Conservation (phyloP, 2,888 invertebrate genomes). For the Eupeodes luniger region DNA sequence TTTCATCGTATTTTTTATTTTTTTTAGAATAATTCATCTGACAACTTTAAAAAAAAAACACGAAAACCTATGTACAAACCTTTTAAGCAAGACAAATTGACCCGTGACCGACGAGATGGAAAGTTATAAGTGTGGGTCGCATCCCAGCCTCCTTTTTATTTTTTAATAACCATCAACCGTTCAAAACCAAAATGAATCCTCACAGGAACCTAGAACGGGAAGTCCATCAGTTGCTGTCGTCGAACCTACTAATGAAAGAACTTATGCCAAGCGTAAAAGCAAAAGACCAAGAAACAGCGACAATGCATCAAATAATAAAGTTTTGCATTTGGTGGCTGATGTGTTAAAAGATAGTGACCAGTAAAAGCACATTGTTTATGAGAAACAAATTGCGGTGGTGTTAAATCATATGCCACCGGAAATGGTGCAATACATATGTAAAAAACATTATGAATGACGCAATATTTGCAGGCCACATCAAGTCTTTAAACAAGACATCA, state of each 20-base stretch:
- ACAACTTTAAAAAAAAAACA: too few species aligned
- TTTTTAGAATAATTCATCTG: too few species aligned
- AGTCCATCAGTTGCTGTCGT: too few species aligned
- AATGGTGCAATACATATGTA: slow-evolving; percentile 5
- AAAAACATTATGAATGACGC: slow-evolving; percentile 5
- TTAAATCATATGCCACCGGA: slow-evolving; percentile 5
- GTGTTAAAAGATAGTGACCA: neutral
- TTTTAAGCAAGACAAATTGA: too few species aligned
- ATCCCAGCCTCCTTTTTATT: too few species aligned
- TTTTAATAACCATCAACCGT: neutral
- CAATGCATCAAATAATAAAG: neutral
- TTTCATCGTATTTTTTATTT: too few species aligned
- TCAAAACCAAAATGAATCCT: slow-evolving; percentile 5
- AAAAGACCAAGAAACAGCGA: too few species aligned
- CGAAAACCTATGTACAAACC: too few species aligned
- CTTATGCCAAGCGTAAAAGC: too few species aligned
- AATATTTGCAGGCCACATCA: neutral
- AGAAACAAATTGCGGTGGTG: neutral
- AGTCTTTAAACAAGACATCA: neutral
- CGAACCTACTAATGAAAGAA: too few species aligned
- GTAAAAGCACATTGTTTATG: neutral
- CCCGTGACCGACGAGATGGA: too few species aligned
- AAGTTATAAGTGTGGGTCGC: too few species aligned
- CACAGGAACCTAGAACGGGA: neutral
- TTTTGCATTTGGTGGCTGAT: slow-evolving; percentile 3